These are phyloP conservation scores for Hydractinia symbiolongicarpus DNA, from an alignment of 30 jellyfish, hydroid and myxozoan genomes.

Conservation along the genomic window DNA sequence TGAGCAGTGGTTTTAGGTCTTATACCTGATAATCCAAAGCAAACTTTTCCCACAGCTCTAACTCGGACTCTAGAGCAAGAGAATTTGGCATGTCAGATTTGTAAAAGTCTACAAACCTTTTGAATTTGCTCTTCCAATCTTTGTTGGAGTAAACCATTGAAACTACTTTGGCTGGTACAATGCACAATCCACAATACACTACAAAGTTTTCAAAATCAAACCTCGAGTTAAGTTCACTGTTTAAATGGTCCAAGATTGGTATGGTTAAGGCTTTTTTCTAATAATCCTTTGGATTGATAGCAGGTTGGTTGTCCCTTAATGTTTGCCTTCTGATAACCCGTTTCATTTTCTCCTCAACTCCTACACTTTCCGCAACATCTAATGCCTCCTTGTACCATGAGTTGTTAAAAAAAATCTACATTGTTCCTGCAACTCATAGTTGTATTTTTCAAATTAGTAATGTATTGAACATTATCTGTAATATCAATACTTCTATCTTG, in stretches of 20 bases:
- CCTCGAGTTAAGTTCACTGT: not conserved
- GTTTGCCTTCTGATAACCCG: not conserved
- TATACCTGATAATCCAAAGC: not conserved
- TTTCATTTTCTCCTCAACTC: not conserved
- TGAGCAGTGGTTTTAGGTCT: conserved; percentile 6
- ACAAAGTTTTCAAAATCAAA: not conserved
- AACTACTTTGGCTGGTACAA: not conserved
- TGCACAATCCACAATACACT: not conserved
- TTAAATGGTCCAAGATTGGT: not conserved
- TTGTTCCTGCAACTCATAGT: not conserved
- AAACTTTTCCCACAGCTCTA: not conserved
- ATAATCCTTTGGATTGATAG: not conserved
- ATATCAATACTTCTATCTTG: conserved; percentile 3
- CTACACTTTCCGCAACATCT: not conserved
- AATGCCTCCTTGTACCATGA: not conserved
- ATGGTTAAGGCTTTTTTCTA: not conserved
- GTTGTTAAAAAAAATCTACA: not conserved
- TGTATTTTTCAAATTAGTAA: not conserved
- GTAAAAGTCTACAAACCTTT: not conserved
- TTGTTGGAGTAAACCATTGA: not conserved
- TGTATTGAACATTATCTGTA: not conserved
- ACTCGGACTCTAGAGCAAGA: not conserved
- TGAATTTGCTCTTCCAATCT: not conserved
- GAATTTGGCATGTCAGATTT: not conserved
- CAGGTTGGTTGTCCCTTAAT: not conserved